Evolutionary conservation across 1,140 invertebrate genomes (phyloP).

Genomic region (Drosophila fuyamai): DNA sequence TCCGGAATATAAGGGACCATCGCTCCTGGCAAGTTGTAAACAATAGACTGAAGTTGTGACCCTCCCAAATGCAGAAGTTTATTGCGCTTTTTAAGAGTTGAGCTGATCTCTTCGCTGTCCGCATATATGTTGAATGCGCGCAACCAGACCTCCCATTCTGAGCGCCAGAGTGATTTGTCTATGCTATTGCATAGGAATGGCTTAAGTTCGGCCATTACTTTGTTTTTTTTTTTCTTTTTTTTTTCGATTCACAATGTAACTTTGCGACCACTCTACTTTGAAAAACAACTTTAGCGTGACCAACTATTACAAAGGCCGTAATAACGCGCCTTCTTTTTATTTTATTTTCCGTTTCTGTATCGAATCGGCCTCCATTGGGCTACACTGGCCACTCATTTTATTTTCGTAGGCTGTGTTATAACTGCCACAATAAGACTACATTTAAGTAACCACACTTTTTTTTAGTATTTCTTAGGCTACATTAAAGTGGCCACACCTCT

Average conservation of each 20-base stretch:
- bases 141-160: conserved; percentile 3
- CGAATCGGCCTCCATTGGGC: background rate
- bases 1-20: conserved; percentile 5
- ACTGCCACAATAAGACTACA: conserved; percentile 2
- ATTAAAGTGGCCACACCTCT: background rate
- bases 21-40: conserved; percentile 11
- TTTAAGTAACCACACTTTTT: background rate
- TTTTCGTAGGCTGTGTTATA: background rate
- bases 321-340: background rate
- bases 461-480: background rate
- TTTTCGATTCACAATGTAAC: background rate
- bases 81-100: conserved; percentile 4
- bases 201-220: background rate
- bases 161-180: conserved; percentile 10
- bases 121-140: conserved; percentile 1
- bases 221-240: background rate
- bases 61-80: conserved; percentile 15
- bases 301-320: background rate
- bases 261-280: conserved; percentile 3
- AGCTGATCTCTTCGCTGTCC: conserved; percentile 1
- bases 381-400: no score
- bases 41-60: conserved; percentile 6
- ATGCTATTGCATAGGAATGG: conserved; percentile 2
- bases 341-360: no score
- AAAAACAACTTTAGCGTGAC: background rate